phyloP scores from a whole-genome alignment of 1,140 invertebrate species.

The Brachionus koreanus region DNA sequence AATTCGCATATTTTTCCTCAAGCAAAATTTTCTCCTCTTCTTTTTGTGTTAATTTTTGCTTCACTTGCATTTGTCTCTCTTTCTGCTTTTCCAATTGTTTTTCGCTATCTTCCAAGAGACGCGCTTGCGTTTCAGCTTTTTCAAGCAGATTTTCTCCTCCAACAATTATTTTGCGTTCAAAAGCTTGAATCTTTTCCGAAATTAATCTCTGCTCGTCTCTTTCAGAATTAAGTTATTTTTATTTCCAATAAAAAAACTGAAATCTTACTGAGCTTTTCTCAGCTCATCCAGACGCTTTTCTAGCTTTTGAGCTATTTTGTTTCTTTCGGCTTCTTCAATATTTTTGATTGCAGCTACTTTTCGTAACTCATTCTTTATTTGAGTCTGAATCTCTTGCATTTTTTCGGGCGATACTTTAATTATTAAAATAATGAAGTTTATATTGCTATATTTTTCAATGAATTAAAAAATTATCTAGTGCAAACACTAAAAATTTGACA shows the following conservation, averaged over 20 bases:
- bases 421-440: not conserved
- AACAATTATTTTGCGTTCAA: slow-evolving; percentile 92
- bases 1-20: slow-evolving; percentile 86
- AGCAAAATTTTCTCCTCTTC: slow-evolving; percentile 85
- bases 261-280: slow-evolving; percentile 58
- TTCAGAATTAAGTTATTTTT: not conserved
- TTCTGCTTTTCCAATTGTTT: slow-evolving; percentile 77
- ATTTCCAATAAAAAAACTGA: not conserved
- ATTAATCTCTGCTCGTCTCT: slow-evolving; percentile 65
- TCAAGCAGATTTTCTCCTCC: slow-evolving; percentile 97
- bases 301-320: slow-evolving; percentile 69
- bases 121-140: slow-evolving; percentile 89
- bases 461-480: not conserved
- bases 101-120: slow-evolving; percentile 81
- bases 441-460: not conserved
- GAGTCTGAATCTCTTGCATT: slow-evolving; percentile 29
- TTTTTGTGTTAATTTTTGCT: slow-evolving; percentile 67
- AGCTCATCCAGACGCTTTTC: slow-evolving; percentile 65
- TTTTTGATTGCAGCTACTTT: slow-evolving; percentile 61
- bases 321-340: slow-evolving; percentile 63
- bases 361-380: slow-evolving; percentile 49
- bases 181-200: slow-evolving; percentile 76
- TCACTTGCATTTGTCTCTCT: slow-evolving; percentile 75
- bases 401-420: slow-evolving; percentile 46
- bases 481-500: too few relatives aligned